A percentile compares a stretch with the other conserved stretches of the same genome.
phyloP scores from a whole-genome alignment of 1,140 invertebrate species.

The Drosophila novamexicana region DNA sequence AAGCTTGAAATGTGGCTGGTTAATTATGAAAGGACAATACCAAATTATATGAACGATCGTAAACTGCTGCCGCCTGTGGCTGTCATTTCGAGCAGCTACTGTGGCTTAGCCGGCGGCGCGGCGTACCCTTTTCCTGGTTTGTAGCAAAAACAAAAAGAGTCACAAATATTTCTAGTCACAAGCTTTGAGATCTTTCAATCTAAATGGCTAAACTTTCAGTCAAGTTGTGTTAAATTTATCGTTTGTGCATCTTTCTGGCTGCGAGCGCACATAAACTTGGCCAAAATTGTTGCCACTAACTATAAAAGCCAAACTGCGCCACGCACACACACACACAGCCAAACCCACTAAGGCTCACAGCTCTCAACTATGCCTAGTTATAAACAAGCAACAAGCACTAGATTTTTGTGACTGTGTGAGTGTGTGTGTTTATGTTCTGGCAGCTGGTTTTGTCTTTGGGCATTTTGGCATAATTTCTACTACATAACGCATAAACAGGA shows the following conservation, averaged over 20 bases:
- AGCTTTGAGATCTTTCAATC: slow-evolving; percentile 59
- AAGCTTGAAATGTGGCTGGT: slow-evolving; percentile 51
- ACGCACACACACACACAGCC: slow-evolving; percentile 8
- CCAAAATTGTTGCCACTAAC: slow-evolving; percentile 56
- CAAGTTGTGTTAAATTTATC: slow-evolving; percentile 70
- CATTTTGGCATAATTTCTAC: slow-evolving; percentile 69
- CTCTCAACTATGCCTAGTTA: slow-evolving; percentile 50
- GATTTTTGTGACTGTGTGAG: slow-evolving; percentile 28
- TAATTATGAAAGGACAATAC: slow-evolving; percentile 56
- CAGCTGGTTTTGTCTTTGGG: slow-evolving; percentile 39
- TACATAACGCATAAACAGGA: slow-evolving; percentile 50
- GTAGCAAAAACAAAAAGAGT: slow-evolving; percentile 4
- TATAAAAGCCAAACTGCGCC: slow-evolving; percentile 57
- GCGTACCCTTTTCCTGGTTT: slow-evolving; percentile 26
- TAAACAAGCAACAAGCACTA: slow-evolving; percentile 47
- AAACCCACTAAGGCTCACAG: background rate
- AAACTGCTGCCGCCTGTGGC: slow-evolving; percentile 13
- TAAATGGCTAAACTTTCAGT: slow-evolving; percentile 68
- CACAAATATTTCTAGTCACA: slow-evolving; percentile 25
- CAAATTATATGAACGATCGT: slow-evolving; percentile 43
- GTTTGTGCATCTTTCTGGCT: slow-evolving; percentile 47
- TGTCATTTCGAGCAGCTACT: slow-evolving; percentile 9
- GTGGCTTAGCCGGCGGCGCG: slow-evolving; percentile 35
- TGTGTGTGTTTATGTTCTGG: slow-evolving; percentile 38
- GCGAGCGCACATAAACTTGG: slow-evolving; percentile 62